Percentiles rank a stretch among this genome's conserved stretches.
Conservation (phyloP, 2,797 vertebrate species). For the Hylomyscus alleni region DNA sequence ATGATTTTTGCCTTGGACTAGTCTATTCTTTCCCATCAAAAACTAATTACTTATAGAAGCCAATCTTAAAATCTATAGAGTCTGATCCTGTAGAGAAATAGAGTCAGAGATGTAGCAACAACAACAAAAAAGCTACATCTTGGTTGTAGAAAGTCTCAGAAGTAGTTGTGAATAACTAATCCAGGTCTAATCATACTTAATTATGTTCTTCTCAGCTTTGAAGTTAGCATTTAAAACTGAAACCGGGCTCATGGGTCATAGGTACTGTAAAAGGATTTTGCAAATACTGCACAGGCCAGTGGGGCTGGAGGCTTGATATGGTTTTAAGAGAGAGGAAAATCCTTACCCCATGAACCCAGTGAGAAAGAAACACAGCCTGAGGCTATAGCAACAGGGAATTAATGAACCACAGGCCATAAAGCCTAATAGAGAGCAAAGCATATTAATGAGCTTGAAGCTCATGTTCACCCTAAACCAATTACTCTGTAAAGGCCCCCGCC, state of each 20-base stretch:
- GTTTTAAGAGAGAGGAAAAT: slow-evolving; percentile 69
- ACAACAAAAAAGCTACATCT: neutral
- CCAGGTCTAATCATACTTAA: slow-evolving; percentile 29
- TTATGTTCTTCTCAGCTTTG: neutral
- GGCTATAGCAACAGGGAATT: slow-evolving; percentile 74
- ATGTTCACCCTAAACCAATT: slow-evolving; percentile 56
- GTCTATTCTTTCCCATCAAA: slow-evolving; percentile 5
- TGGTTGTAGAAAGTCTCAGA: neutral
- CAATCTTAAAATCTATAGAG: neutral
- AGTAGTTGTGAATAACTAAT: slow-evolving; percentile 13
- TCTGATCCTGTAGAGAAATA: neutral
- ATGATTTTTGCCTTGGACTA: neutral
- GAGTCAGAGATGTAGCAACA: slow-evolving; percentile 15
- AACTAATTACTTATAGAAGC: neutral
- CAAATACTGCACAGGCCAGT: neutral
- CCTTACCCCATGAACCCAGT: slow-evolving; percentile 70
- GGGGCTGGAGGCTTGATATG: neutral
- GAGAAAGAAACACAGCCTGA: slow-evolving; percentile 66
- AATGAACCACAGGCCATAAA: slow-evolving; percentile 78
- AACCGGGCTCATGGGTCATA: slow-evolving; percentile 49
- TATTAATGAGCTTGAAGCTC: slow-evolving; percentile 77
- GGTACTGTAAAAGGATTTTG: slow-evolving; percentile 7
- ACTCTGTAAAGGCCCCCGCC: slow-evolving; percentile 59
- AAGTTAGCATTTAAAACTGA: slow-evolving; percentile 66
- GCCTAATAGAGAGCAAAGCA: slow-evolving; percentile 74